These are phyloP conservation scores for Oreortyx pictus DNA, from an alignment of 2,797 vertebrate genomes.

Conservation along the genomic window DNA sequence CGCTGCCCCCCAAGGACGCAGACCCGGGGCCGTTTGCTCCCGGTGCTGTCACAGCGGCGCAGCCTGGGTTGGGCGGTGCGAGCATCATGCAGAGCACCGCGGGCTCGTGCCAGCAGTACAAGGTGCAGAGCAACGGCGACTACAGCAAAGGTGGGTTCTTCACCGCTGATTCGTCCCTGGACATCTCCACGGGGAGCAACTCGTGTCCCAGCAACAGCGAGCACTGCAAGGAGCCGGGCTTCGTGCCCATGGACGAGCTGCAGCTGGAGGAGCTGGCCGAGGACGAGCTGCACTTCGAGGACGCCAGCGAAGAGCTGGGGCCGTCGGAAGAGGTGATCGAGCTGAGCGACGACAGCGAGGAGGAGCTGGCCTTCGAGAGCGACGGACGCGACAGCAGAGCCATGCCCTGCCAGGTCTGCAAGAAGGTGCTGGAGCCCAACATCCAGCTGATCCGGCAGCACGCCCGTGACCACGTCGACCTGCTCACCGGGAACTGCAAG, in stretches of 20 bases:
- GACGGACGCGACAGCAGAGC: conserved; percentile 79
- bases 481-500: conserved; percentile 88
- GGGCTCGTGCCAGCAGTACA: conserved; percentile 81
- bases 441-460: conserved; percentile 87
- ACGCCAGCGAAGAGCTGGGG: conserved; percentile 85
- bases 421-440: conserved; percentile 86
- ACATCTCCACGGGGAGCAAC: conserved; percentile 76
- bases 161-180: conserved; percentile 66
- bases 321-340: conserved; percentile 86
- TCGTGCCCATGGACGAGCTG: conserved; percentile 80
- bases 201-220: conserved; percentile 80
- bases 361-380: conserved; percentile 76
- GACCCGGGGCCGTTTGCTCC: conserved; percentile 66
- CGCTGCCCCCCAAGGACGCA: conserved; percentile 81
- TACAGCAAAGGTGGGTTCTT: conserved; percentile 78
- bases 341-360: conserved; percentile 89
- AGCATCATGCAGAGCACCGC: conserved; percentile 49
- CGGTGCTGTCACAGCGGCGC: not conserved
- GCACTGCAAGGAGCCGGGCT: conserved; percentile 77
- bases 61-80: conserved; percentile 61
- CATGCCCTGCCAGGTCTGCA: conserved; percentile 90
- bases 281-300: conserved; percentile 91
- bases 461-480: conserved; percentile 88
- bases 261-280: conserved; percentile 81
- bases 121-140: conserved; percentile 87